These are phyloP conservation scores for Bos taurus DNA, from an alignment of 2,113 vertebrate species.

Conservation along the genomic window ARS-UCD2.0 NC_037329.1:38609501-38610000, in stretches of 20 bases:
- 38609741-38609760: background rate
- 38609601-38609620: background rate
- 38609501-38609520: background rate
- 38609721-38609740: background rate
- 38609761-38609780: background rate
- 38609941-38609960: background rate
- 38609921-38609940: background rate
- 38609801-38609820: background rate
- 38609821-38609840: background rate
- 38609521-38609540: background rate
- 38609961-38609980: background rate
- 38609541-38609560: background rate
- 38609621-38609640: background rate
- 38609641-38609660: too few species aligned
- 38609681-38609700: background rate
- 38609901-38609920: background rate
- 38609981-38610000: background rate
- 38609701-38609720: background rate
- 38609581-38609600: background rate
- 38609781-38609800: background rate
- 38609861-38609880: background rate
- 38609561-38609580: background rate
- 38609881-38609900: background rate
- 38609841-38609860: background rate
- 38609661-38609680: background rate